Base-by-base conservation (phyloP, 1,140 invertebrate species). In the Pectinophora gossypiella region DNA sequence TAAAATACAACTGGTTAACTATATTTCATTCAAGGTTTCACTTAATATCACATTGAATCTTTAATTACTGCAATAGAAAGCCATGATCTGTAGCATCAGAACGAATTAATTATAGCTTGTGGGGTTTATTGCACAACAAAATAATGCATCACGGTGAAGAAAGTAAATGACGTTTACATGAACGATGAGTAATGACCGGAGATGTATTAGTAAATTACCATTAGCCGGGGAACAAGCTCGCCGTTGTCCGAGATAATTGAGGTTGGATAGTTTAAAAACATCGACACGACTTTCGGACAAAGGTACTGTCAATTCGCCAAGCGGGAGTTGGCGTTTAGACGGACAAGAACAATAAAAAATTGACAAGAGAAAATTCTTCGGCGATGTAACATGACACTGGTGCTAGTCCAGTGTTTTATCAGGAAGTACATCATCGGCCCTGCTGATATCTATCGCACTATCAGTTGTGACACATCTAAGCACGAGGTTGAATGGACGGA, bases 121-220 rank as follows among this genome's bases (percentile, higher is more conserved):
- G 27, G 43, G 19, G 48, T 15, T 48, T 54, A 55, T 56, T 61
- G 51, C 55, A 51, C 49, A 54, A 61, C 47, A 56, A 58, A 68
- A 54, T 59, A 68, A 71, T 59, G 45, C 48, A 65, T 63, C 60
- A 66, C 32, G 48, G 27, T 58, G 52, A 68, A 53, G 61, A 65
- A 68, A 68, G 66, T 65, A 56, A 62, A 68, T 56, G 56, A 68
- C 51, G 55, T 63, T 69, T 61, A 73, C 59, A 65, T 68, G 57
- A 62, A 54, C 49, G 59, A 59, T 72, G 59, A 65, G 60, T 72
- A 76, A 72, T 77, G 68, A 66, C 32, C 56, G 46, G 51, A 54
- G 59, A 73, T 71, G 68, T 66, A 76, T 72, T 72, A 68, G 65
- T 72, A 73, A 76, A 80, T 74, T 68, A 77, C 63, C 68, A 79